Conservation (phyloP, 2,113 vertebrate species). For the Psephotus haematonotus region DNA sequence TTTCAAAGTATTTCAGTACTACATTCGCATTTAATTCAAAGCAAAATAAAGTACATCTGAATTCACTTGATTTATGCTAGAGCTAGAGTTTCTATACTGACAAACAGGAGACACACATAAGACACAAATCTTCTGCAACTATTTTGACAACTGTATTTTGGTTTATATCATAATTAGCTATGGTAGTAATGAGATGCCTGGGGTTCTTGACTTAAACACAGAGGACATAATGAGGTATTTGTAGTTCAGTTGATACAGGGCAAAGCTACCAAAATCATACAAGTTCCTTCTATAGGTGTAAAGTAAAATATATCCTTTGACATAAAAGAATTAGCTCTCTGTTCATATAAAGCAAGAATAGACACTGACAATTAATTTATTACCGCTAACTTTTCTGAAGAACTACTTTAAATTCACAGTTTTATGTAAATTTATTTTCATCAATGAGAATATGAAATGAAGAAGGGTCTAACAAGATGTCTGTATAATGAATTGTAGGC, state of each 20-base stretch:
- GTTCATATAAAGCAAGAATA: neutral
- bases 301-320: neutral
- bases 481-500: neutral
- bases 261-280: neutral
- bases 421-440: conserved; percentile 4
- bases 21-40: neutral
- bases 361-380: neutral
- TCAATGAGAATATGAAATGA: conserved; percentile 5
- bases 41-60: neutral
- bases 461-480: neutral
- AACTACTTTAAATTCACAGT: neutral
- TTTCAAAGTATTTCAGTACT: conserved; percentile 18
- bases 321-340: neutral
- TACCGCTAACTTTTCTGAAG: neutral
- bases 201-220: neutral
- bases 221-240: neutral
- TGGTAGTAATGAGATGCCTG: neutral
- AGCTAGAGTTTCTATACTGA: neutral
- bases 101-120: neutral
- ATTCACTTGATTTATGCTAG: conserved; percentile 17
- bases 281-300: neutral
- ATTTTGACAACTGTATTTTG: conserved; percentile 4
- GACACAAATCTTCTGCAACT: neutral
- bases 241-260: neutral
- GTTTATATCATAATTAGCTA: neutral